phyloP scores from a whole-genome alignment of 35 echinoderm and acorn worm species.

The Hemicentrotus pulcherrimus region DNA sequence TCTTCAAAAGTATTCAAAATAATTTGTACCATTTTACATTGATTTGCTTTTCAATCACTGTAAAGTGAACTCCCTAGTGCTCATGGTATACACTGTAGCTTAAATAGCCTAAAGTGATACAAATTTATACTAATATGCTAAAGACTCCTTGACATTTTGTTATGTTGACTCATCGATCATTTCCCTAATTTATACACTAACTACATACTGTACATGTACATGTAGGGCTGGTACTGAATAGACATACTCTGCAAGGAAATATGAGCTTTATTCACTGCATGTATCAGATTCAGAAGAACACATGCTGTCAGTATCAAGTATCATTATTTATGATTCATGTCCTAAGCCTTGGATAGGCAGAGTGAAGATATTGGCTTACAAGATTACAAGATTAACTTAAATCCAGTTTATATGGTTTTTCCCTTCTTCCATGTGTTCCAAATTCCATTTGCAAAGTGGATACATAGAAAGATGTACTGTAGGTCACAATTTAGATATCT shows the following conservation, averaged over 20 bases:
- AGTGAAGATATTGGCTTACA: not conserved
- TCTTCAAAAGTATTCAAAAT: too few species aligned
- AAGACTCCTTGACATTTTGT: too few species aligned
- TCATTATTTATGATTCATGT: not conserved
- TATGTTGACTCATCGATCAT: too few species aligned
- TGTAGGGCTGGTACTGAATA: too few species aligned
- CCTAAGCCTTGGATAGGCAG: not conserved
- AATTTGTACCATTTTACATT: too few species aligned
- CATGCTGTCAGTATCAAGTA: not conserved
- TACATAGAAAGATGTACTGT: not conserved
- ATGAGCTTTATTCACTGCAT: not conserved
- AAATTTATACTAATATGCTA: too few species aligned
- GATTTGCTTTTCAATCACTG: too few species aligned
- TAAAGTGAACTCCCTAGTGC: too few species aligned
- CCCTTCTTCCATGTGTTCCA: not conserved
- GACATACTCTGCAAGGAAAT: not conserved
- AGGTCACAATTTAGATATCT: not conserved
- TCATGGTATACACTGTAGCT: too few species aligned
- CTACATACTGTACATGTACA: too few species aligned
- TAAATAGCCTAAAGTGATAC: too few species aligned
- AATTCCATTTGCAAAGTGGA: not conserved
- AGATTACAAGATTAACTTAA: constrained; percentile 5
- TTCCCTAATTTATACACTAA: too few species aligned
- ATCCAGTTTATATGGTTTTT: not conserved
- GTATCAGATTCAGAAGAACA: not conserved